These are phyloP conservation scores for Rugalucina vietnamica DNA, from an alignment of 2,888 invertebrate species.

Conservation along the genomic window DNA sequence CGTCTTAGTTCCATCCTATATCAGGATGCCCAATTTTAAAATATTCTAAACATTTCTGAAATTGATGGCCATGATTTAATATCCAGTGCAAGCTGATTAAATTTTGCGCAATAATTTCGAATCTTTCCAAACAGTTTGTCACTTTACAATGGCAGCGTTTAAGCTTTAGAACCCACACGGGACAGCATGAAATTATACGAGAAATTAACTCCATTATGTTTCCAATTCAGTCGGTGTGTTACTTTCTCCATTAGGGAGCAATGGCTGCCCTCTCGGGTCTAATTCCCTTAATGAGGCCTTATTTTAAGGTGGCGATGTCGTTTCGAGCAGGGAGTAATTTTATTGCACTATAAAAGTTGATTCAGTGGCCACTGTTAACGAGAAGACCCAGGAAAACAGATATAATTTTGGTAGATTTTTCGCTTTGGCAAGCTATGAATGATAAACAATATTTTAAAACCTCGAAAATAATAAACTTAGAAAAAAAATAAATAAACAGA, in stretches of 20 bases:
- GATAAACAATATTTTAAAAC: no score
- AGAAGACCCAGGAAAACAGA: no score
- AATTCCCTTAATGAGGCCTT: conserved; percentile 7
- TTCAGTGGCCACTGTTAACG: not conserved
- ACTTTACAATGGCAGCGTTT: conserved; percentile 11
- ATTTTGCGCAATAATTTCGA: conserved; percentile 14
- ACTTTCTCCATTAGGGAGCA: conserved; percentile 14
- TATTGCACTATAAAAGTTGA: conserved; percentile 1
- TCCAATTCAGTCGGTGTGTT: conserved; percentile 18
- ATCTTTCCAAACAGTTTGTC: conserved; percentile 4
- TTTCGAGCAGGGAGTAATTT: conserved; percentile 9
- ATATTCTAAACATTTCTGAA: not conserved
- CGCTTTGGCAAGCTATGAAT: no score
- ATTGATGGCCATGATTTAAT: conserved; percentile 10
- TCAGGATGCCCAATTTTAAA: not conserved
- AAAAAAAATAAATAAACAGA: no score
- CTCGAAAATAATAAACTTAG: no score
- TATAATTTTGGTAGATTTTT: no score
- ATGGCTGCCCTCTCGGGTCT: conserved; percentile 10
- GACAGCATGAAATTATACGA: conserved; percentile 14
- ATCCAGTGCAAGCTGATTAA: conserved; percentile 10
- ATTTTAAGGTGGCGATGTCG: conserved; percentile 10
- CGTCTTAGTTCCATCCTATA: not conserved
- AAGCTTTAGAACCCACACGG: conserved; percentile 13
- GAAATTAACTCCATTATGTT: conserved; percentile 27